Conservation (phyloP, 35 echinoderm and acorn worm species). For the Hemicentrotus pulcherrimus region DNA sequence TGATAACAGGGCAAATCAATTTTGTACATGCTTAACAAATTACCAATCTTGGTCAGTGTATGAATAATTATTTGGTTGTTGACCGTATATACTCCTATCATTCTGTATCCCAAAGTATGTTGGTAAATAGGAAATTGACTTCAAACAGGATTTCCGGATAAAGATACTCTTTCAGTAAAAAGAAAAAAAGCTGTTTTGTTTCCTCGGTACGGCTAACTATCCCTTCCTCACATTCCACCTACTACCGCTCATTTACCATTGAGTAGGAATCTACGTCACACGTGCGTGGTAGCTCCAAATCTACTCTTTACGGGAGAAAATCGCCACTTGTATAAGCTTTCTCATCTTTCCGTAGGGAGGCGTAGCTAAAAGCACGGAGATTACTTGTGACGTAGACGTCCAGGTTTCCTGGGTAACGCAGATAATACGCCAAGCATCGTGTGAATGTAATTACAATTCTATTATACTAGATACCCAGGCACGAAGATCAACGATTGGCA, state of each 20-base stretch:
- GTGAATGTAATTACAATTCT: constrained; percentile 56
- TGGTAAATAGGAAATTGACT: background rate
- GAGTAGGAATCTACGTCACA: background rate
- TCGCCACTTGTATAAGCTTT: background rate
- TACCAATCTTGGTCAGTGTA: no score
- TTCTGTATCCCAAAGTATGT: no score
- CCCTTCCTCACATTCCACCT: background rate
- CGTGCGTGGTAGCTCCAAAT: constrained; percentile 1
- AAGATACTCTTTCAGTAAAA: background rate
- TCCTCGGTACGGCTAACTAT: background rate
- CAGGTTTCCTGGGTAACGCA: constrained; percentile 2
- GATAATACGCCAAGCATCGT: constrained; percentile 32
- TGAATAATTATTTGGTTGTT: no score
- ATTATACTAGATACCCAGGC: constrained; percentile 46
- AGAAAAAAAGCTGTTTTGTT: background rate
- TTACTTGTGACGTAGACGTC: constrained; percentile 39
- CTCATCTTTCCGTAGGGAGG: background rate
- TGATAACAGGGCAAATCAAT: no score
- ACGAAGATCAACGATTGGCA: background rate
- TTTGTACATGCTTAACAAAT: no score
- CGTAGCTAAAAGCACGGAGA: constrained; percentile 43
- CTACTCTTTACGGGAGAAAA: background rate
- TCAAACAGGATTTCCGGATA: background rate
- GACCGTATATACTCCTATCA: no score
- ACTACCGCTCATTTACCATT: constrained; percentile 18